Percentiles rank a stretch among this genome's conserved stretches.
Evolutionary conservation across 2,888 invertebrate species (phyloP).

Genomic region (Chymomyza amoena): DNA sequence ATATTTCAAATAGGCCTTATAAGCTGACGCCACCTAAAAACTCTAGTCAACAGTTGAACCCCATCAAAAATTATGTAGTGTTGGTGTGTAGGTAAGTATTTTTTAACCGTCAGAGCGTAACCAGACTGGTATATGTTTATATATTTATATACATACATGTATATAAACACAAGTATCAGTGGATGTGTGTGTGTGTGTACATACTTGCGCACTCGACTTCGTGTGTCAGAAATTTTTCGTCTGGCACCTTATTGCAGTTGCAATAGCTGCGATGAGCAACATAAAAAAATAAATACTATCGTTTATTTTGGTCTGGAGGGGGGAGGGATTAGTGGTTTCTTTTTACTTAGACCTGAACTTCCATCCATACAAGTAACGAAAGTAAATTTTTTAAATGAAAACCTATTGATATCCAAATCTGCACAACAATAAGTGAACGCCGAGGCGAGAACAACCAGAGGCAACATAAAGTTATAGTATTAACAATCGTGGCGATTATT

Average conservation of each 20-base stretch:
- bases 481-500: not conserved
- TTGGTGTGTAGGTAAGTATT: slow-evolving; percentile 47
- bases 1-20: slow-evolving; percentile 1
- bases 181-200: not conserved
- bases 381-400: slow-evolving; percentile 69
- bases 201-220: slow-evolving; percentile 26
- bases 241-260: slow-evolving; percentile 31
- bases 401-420: slow-evolving; percentile 25
- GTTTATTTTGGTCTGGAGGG: not conserved
- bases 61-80: slow-evolving; percentile 27
- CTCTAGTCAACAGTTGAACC: slow-evolving; percentile 28
- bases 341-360: slow-evolving; percentile 19
- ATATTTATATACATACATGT: not conserved
- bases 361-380: slow-evolving; percentile 61
- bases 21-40: not conserved
- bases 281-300: not conserved
- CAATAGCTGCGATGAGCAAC: not conserved
- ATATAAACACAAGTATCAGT: too few species aligned
- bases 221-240: slow-evolving; percentile 57
- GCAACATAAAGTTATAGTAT: not conserved
- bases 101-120: slow-evolving; percentile 65
- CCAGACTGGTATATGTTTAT: slow-evolving; percentile 46
- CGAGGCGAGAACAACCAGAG: not conserved
- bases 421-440: slow-evolving; percentile 52
- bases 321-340: slow-evolving; percentile 36